phyloP scores from a whole-genome alignment of 2,888 invertebrate species.

The Acanthosepion lycidas region DNA sequence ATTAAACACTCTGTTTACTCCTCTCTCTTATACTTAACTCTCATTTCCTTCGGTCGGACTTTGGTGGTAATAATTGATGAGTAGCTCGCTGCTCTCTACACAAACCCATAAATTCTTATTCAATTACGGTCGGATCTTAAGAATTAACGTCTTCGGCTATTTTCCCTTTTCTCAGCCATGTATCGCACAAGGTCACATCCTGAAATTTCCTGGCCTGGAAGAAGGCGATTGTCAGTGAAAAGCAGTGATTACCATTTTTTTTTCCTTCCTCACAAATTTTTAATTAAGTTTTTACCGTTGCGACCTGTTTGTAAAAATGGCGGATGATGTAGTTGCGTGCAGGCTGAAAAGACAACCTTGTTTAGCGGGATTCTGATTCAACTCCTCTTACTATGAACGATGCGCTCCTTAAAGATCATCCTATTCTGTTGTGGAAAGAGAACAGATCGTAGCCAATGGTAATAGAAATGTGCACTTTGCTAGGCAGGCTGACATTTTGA shows the following conservation, averaged over 20 bases:
- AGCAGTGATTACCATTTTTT: neutral
- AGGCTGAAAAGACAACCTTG: neutral
- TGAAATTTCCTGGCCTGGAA: constrained; percentile 4
- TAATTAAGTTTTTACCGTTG: neutral
- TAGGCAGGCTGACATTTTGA: too few species aligned
- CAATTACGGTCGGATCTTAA: neutral
- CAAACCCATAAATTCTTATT: neutral
- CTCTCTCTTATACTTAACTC: neutral
- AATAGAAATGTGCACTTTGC: too few species aligned
- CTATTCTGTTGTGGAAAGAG: neutral
- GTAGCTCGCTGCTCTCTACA: neutral
- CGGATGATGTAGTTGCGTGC: neutral
- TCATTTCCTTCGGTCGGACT: neutral
- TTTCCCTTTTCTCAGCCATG: neutral
- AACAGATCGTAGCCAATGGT: too few species aligned
- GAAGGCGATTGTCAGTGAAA: neutral
- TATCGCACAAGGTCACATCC: neutral
- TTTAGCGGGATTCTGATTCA: too few species aligned
- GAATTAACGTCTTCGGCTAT: neutral
- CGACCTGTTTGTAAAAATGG: neutral
- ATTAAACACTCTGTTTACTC: neutral
- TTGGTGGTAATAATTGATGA: neutral
- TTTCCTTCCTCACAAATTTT: neutral
- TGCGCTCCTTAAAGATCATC: neutral
- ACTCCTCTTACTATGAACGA: neutral